Evolutionary conservation across 2,113 vertebrate genomes (phyloP), one percentile per base, ranked within the genome.

Genomic region (Lutjanus erythropterus): DNA sequence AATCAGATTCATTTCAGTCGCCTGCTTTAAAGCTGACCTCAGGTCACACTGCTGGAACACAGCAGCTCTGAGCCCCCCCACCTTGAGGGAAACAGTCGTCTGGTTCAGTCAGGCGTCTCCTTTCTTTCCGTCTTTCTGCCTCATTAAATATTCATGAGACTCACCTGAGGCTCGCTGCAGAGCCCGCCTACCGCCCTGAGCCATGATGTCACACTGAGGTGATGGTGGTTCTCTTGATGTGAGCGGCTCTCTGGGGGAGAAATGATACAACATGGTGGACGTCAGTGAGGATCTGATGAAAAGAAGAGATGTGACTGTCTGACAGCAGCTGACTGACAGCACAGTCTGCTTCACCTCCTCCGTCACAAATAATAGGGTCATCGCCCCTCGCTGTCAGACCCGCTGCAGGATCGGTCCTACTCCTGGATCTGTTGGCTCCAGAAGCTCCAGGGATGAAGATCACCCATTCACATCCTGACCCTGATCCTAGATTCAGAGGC

Each of bases 91-190:
- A 71, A 58, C 42, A 53, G 18, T 9, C 12, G 16, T 70, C 14
- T 4, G 8, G 61, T 25, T 42, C 35, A 61, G 46, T 69, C 46
- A 55, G 52, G n/a, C 55, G 2, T 75, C 73, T 62, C 47, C 66
- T 37, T 68, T 52, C 33, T 19, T 19, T 27, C n/a, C 65, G 55
- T 56, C 37, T 58, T 70, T 64, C 53, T 58, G 46, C 58, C 65
- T 82, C 55, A 35, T 85, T 75, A 61, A 80, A 61, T 79, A 90
- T 83, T 81, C 64, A 81, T 87, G 70, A 83, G 75, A 61, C 50
- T 71, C 69, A 88, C 86, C 83, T 84, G 42, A 77, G 88, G 83
- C 53, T n/a, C n/a, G 0, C 5, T 4, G 44, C 44, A 9, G 11
- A 71, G 25, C 14, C 65, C 35, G 11, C 65, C 71, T 19, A 12